Evolutionary conservation across 2,113 vertebrate species (phyloP), one percentile per base, ranked within the genome.

Genomic region (Eulemur macaco): DNA sequence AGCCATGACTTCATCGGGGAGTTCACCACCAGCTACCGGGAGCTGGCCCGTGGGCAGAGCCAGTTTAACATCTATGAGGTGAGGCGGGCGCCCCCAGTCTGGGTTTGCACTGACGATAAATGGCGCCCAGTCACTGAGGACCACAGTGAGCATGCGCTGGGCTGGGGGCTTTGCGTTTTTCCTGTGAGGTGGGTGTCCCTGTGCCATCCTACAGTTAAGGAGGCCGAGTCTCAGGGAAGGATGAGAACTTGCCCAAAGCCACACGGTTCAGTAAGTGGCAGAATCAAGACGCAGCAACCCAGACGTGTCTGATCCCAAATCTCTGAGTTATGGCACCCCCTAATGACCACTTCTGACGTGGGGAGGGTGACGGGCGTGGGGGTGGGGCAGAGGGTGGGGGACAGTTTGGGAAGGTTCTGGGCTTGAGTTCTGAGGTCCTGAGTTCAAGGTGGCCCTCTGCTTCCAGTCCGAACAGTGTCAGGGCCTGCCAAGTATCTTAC

Each of bases 1-100:
- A 99, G 99, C 98, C 99, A 99, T 0, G 99, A 99, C 98, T 99
- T 99, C 98, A 99, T 99, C 1, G 99, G 99, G n/a, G 99, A 99
- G 97, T 99, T 99, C 97, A 99, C 99, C 77, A 99, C 99, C 97
- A 99, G 99, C 98, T 99, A 99, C 98, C 98, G 99, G 91, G 99
- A 99, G 98, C 98, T 99, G 97, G 99, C 99, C n/a, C 99, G 99
- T 45, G 99, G 99, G 37, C 99, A 99, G 97, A 99, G 99, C 96
- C 99, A 99, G 83, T 99, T 99, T 98, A 99, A 99, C n/a, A 98
- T 99, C 95, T 99, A 99, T 0, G 99, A 99, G 99, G 99, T 99
- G 97, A 99, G 98, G 58, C 0, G 1, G 39, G 50, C 10, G 0
- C 56, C n/a, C 0, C 0, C 34, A n/a, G 34, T 10, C 63, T 29